Percentiles rank a stretch among this genome's conserved stretches.
Evolutionary conservation across 2,888 invertebrate genomes (phyloP).

Genomic region (Drosophila acutilabella): DNA sequence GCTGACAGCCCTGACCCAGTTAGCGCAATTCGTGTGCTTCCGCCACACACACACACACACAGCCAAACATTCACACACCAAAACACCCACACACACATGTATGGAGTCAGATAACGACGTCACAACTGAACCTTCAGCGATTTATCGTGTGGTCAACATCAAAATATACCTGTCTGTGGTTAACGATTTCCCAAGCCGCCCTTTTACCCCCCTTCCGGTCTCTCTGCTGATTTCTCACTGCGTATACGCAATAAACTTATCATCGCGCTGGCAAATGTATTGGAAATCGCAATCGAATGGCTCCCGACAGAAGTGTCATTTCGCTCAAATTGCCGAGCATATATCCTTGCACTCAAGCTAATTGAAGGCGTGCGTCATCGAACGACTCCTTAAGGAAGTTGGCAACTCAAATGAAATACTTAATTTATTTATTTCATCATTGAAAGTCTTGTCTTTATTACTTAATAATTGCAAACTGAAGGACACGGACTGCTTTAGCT

Average conservation of each 20-base stretch:
- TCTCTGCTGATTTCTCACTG: background rate
- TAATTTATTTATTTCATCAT: too few relatives aligned
- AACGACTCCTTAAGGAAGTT: conserved; percentile 9
- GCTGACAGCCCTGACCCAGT: conserved; percentile 75
- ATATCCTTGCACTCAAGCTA: conserved; percentile 50
- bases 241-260: conserved; percentile 47
- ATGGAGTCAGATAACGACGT: conserved; percentile 47
- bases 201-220: background rate
- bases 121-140: conserved; percentile 51
- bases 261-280: conserved; percentile 43
- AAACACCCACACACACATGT: conserved; percentile 5
- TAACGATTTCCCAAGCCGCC: background rate
- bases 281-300: conserved; percentile 12
- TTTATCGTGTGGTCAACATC: conserved; percentile 45
- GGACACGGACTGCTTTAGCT: background rate
- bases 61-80: conserved; percentile 13
- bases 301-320: background rate
- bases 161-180: conserved; percentile 16
- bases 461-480: background rate
- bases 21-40: conserved; percentile 46
- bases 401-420: background rate
- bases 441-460: too few relatives aligned
- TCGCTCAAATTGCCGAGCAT: background rate
- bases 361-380: conserved; percentile 46
- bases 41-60: conserved; percentile 17